Evolutionary conservation across 2,113 vertebrate genomes (phyloP).

Genomic region (Oenanthe oenanthe): DNA sequence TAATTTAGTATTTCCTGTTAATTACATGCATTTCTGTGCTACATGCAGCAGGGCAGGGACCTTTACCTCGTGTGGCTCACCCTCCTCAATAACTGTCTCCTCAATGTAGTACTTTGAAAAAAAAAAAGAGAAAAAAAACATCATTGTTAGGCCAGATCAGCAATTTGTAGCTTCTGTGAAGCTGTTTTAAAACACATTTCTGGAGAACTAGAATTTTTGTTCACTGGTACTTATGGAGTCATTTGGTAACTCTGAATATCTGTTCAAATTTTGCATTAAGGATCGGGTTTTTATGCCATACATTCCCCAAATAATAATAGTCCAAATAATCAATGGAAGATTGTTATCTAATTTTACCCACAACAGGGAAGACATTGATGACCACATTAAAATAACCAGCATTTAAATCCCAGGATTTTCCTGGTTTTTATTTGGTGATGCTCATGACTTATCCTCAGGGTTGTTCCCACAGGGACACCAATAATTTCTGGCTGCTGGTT

Average conservation of each 20-base stretch:
- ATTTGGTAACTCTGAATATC: neutral
- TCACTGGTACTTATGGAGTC: neutral
- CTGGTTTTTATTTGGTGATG: neutral
- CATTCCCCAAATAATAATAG: neutral
- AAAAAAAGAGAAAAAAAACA: slow-evolving; percentile 61
- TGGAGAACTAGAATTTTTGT: neutral
- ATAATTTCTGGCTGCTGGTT: neutral
- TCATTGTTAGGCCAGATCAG: slow-evolving; percentile 54
- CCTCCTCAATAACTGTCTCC: slow-evolving; percentile 81
- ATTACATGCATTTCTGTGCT: neutral
- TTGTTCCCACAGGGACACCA: neutral
- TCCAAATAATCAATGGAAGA: neutral
- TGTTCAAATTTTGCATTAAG: neutral
- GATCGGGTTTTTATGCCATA: neutral
- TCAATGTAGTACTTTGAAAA: slow-evolving; percentile 85
- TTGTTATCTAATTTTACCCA: neutral
- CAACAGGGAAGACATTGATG: neutral
- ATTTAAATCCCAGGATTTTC: neutral
- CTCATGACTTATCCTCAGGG: neutral
- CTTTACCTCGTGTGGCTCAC: slow-evolving; percentile 82
- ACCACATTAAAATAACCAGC: neutral
- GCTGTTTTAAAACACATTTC: neutral
- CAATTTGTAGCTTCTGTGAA: neutral
- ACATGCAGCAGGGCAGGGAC: neutral
- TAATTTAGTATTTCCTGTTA: neutral